A percentile compares a stretch with the other conserved stretches of the same genome.
Conservation (phyloP, 1,140 invertebrate species). For the Melipona quadrifasciata region DNA sequence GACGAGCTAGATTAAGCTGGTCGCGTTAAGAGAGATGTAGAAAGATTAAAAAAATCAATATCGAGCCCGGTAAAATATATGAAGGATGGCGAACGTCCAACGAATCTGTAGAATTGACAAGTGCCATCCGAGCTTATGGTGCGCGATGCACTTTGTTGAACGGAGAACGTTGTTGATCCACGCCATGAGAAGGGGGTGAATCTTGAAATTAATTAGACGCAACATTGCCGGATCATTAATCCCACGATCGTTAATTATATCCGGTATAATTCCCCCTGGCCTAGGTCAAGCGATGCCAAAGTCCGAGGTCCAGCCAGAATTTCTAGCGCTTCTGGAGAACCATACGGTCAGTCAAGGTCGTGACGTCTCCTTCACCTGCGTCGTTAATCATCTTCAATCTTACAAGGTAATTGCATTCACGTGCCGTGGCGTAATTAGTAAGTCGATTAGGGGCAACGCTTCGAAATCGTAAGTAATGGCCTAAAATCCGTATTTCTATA, state of each 20-base stretch:
- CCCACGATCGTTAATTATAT: conserved; percentile 55
- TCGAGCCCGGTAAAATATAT: background rate
- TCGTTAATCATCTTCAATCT: conserved; percentile 91
- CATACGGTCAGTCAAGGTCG: conserved; percentile 91
- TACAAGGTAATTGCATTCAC: conserved; percentile 88
- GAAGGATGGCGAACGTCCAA: background rate
- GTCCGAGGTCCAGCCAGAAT: conserved; percentile 86
- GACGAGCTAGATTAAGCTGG: conserved; percentile 42
- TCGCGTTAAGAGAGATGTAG: conserved; percentile 41
- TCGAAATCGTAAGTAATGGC: conserved; percentile 42
- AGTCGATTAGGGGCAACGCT: conserved; percentile 61
- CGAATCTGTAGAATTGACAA: background rate
- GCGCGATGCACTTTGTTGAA: background rate
- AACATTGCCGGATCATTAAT: conserved; percentile 57
- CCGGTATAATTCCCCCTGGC: background rate
- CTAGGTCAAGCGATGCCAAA: conserved; percentile 66
- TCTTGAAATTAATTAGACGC: conserved; percentile 48
- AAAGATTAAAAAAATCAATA: conserved; percentile 51
- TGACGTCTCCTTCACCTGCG: conserved; percentile 92
- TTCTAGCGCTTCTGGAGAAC: conserved; percentile 91
- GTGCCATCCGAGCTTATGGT: background rate
- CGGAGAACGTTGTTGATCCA: background rate
- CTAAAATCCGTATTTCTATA: conserved; percentile 25
- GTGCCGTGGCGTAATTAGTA: conserved; percentile 52
- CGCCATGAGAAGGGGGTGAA: background rate